Evolutionary conservation across 2,113 vertebrate species (phyloP).

Genomic region (Sylvilagus bachmani): DNA sequence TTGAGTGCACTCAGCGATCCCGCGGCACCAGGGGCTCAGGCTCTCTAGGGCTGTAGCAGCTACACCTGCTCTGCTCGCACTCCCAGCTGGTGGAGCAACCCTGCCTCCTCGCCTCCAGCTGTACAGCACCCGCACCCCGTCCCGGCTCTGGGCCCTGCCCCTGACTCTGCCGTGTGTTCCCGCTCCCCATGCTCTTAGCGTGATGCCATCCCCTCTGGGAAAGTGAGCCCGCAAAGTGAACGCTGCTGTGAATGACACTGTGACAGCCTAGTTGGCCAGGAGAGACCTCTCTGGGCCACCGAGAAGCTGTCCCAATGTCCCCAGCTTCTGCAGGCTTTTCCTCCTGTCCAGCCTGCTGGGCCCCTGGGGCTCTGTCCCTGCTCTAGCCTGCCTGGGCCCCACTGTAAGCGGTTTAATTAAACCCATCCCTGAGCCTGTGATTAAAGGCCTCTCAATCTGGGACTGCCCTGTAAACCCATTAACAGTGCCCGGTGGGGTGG

Average conservation of each 20-base stretch:
- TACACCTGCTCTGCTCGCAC: neutral
- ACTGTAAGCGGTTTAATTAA: slow-evolving; percentile 75
- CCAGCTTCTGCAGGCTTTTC: neutral
- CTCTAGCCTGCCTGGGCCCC: neutral
- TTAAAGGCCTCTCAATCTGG: slow-evolving; percentile 59
- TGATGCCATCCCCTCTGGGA: neutral
- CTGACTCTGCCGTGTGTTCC: neutral
- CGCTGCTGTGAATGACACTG: neutral
- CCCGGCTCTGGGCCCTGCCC: neutral
- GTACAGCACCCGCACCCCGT: neutral
- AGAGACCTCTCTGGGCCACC: neutral
- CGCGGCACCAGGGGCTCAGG: neutral
- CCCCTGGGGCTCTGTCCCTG: neutral
- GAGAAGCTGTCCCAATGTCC: neutral
- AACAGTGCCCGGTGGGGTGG: slow-evolving; percentile 11
- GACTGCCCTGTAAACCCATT: slow-evolving; percentile 70
- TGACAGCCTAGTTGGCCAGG: neutral
- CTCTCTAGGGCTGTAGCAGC: neutral
- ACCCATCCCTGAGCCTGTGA: slow-evolving; percentile 59
- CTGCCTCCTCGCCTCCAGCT: too few relatives aligned
- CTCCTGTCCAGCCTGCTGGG: neutral
- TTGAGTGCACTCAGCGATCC: neutral
- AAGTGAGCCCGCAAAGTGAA: neutral
- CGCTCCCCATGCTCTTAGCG: neutral
- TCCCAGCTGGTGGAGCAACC: neutral